These are phyloP conservation scores for Autographa pulchrina DNA, from an alignment of 2,888 invertebrate species.

Conservation along the genomic window DNA sequence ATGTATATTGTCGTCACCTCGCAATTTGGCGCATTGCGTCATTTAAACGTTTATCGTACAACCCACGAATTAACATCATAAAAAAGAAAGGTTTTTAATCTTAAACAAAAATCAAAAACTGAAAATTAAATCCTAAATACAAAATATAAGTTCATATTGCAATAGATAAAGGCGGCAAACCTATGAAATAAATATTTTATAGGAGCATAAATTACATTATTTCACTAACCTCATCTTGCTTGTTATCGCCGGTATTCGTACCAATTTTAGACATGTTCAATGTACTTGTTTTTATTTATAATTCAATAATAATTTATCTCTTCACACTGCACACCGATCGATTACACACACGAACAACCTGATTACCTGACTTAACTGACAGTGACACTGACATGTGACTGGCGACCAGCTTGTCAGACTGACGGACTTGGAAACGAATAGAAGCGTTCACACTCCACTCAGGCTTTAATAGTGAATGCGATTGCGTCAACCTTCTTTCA, in stretches of 20 bases:
- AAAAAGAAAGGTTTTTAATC: background rate
- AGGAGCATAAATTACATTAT: slow-evolving; percentile 44
- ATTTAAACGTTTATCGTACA: slow-evolving; percentile 49
- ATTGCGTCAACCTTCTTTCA: background rate
- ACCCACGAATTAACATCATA: background rate
- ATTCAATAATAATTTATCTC: slow-evolving; percentile 21
- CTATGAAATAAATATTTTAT: slow-evolving; percentile 17
- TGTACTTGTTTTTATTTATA: slow-evolving; percentile 28
- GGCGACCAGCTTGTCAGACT: slow-evolving; percentile 47
- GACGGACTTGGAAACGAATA: slow-evolving; percentile 23
- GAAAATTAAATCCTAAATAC: slow-evolving; percentile 17
- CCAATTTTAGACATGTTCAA: slow-evolving; percentile 76
- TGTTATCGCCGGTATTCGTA: slow-evolving; percentile 85
- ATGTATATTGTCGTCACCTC: slow-evolving; percentile 25
- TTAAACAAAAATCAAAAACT: background rate
- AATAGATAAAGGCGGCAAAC: slow-evolving; percentile 57
- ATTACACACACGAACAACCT: slow-evolving; percentile 39
- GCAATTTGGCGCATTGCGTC: slow-evolving; percentile 67
- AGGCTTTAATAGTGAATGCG: slow-evolving; percentile 16
- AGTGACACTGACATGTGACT: slow-evolving; percentile 47
- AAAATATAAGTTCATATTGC: slow-evolving; percentile 34
- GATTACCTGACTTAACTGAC: slow-evolving; percentile 25
- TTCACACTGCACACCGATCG: slow-evolving; percentile 49
- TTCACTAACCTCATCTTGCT: slow-evolving; percentile 92
- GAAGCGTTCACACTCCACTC: slow-evolving; percentile 25